Percentiles rank a stretch among this genome's conserved stretches.
These are phyloP conservation scores for Dendrolimus pini DNA, from an alignment of 2,888 invertebrate species.

Conservation along the genomic window DNA sequence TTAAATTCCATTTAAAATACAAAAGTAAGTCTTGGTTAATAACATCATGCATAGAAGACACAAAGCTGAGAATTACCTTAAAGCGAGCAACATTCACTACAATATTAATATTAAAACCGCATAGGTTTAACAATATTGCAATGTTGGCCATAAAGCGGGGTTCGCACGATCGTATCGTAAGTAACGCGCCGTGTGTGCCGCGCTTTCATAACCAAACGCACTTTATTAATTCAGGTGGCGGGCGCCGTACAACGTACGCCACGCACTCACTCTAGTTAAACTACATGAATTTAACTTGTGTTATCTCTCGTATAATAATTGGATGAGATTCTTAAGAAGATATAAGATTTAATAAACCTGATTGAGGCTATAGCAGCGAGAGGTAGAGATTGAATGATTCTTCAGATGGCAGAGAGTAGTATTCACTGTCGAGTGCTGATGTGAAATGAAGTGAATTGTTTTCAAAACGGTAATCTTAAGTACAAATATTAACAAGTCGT, in stretches of 20 bases:
- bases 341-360: too few species aligned
- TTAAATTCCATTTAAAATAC: too few species aligned
- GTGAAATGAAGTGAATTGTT: too few species aligned
- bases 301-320: too few species aligned
- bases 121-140: conserved; percentile 4
- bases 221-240: conserved; percentile 36
- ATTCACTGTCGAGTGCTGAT: too few species aligned
- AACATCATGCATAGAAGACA: background rate
- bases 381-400: too few species aligned
- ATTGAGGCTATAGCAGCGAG: too few species aligned
- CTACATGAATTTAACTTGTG: background rate
- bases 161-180: conserved; percentile 30
- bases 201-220: conserved; percentile 29
- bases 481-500: too few species aligned
- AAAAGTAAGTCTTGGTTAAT: too few species aligned
- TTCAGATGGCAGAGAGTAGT: too few species aligned
- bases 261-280: conserved; percentile 5
- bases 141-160: conserved; percentile 15
- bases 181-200: conserved; percentile 28
- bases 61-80: background rate
- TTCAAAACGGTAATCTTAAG: too few species aligned
- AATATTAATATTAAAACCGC: conserved; percentile 3
- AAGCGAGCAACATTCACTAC: background rate
- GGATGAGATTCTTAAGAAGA: too few species aligned
- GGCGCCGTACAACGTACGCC: conserved; percentile 10